Evolutionary conservation across 2,797 vertebrate genomes (phyloP), one percentile per base, ranked within the genome.

Genomic region (Florisuga fusca): DNA sequence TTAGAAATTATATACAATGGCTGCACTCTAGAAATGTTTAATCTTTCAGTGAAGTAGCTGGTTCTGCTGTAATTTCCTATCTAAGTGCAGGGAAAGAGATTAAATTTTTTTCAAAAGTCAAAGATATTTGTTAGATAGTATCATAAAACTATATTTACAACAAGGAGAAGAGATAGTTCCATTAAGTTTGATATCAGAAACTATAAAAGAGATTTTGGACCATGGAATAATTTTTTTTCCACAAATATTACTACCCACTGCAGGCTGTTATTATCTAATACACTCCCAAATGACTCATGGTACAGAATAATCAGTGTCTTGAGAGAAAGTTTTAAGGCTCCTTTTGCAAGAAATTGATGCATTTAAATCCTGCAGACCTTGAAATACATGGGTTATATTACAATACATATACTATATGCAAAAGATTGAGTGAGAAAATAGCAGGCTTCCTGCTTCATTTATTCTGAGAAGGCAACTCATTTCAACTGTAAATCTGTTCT

Each of bases 351-450:
- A 73, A 55, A 57, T 8, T 16, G 38, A 64, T 38, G 36, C 54
- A 67, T 83, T 94, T 80, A 68, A 75, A 84, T 87, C 78, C 46
- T 86, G 20, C 50, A 77, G 66, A 75, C 33, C 54, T 69, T 89
- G 64, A 88, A 93, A 94, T 64, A 68, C 26, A 43, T 64, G 62
- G 61, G 23, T 80, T 90, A 23, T 78, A 75, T 19, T 84, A 77
- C 45, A 73, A 58, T 71, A 77, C 10, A 29, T 74, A 50, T 26
- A 23, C 57, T 84, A 25, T 43, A 51, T 86, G n/a, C 68, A 88
- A 71, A 94, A 87, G 61, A 75, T 51, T 85, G 66, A 85, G 26
- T 74, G 26, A 85, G 62, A 38, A 89, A 94, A 72, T 92, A 92
- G 88, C 31, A 82, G 68, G 17, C 46, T 87, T 74, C 68, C 58